Evolutionary conservation across 2,113 vertebrate genomes (phyloP).

Genomic region (Ramphastos sulfuratus): DNA sequence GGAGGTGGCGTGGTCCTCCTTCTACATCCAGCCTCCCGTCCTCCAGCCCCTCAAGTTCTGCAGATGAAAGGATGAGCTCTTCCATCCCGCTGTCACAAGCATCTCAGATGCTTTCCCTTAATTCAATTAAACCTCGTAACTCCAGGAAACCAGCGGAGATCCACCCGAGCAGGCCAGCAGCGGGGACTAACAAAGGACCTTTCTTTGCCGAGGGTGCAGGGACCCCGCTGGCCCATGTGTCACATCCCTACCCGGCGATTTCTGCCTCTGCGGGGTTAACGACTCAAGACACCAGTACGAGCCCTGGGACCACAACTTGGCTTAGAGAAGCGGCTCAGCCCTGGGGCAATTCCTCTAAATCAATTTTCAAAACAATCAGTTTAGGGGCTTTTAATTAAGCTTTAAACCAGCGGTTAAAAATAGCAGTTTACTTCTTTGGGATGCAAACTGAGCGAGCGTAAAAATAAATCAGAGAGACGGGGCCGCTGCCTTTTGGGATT

Average conservation of each 20-base stretch:
- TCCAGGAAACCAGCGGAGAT: constrained; percentile 51
- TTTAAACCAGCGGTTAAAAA: constrained; percentile 68
- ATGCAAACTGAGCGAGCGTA: constrained; percentile 60
- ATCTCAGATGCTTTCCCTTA: constrained; percentile 3
- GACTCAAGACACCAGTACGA: not conserved
- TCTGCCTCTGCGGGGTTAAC: constrained; percentile 36
- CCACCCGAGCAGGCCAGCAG: constrained; percentile 18
- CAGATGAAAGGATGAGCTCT: not conserved
- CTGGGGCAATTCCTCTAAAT: constrained; percentile 65
- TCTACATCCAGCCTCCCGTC: not conserved
- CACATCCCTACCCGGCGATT: not conserved
- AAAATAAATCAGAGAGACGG: constrained; percentile 60
- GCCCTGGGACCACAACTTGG: constrained; percentile 34
- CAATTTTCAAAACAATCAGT: constrained; percentile 72
- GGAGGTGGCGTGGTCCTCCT: not conserved
- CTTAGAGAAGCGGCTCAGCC: constrained; percentile 49
- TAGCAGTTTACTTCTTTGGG: constrained; percentile 68
- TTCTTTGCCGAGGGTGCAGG: constrained; percentile 20
- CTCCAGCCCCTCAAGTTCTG: not conserved
- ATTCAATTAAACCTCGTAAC: constrained; percentile 49
- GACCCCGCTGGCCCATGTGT: constrained; percentile 9
- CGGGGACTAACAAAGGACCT: constrained; percentile 48
- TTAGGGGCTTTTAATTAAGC: constrained; percentile 72
- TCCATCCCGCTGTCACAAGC: not conserved
- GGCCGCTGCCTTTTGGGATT: constrained; percentile 49